Evolutionary conservation across 2,888 invertebrate species (phyloP).

Genomic region (Aporophyla lueneburgensis): DNA sequence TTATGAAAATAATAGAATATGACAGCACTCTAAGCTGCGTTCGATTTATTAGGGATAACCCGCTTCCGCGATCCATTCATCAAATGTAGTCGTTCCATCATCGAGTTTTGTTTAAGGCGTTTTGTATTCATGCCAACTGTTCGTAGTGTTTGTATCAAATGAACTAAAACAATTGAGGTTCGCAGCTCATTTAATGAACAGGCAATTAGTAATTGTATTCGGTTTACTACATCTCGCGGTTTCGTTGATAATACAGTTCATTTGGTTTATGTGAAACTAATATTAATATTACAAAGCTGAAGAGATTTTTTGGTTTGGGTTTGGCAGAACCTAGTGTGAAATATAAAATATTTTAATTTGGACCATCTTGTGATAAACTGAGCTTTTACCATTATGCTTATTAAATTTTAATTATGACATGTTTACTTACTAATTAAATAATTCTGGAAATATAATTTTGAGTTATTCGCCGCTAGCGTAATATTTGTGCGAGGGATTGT

Average conservation of each 20-base stretch:
- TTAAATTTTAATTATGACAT: too few species aligned
- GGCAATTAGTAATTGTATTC: constrained; percentile 31
- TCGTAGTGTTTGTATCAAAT: constrained; percentile 40
- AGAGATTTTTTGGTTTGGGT: too few species aligned
- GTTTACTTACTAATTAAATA: too few species aligned
- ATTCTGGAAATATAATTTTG: not conserved
- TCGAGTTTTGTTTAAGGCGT: constrained; percentile 43
- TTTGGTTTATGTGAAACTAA: too few species aligned
- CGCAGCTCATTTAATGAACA: constrained; percentile 28
- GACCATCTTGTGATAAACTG: not conserved
- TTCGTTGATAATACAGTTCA: not conserved
- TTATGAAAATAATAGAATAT: constrained; percentile 21
- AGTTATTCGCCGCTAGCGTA: not conserved
- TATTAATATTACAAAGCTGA: too few species aligned
- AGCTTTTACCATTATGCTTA: not conserved
- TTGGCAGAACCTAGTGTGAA: not conserved
- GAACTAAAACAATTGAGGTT: constrained; percentile 50
- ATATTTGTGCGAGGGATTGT: not conserved
- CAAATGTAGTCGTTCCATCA: constrained; percentile 52
- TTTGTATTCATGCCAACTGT: constrained; percentile 42
- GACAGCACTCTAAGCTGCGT: constrained; percentile 38
- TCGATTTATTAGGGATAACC: constrained; percentile 42
- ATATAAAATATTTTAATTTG: not conserved
- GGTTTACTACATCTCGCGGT: not conserved
- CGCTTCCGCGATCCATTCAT: constrained; percentile 25